Conservation (phyloP, 2,797 vertebrate species). For the Urocyon cinereoargenteus region DNA sequence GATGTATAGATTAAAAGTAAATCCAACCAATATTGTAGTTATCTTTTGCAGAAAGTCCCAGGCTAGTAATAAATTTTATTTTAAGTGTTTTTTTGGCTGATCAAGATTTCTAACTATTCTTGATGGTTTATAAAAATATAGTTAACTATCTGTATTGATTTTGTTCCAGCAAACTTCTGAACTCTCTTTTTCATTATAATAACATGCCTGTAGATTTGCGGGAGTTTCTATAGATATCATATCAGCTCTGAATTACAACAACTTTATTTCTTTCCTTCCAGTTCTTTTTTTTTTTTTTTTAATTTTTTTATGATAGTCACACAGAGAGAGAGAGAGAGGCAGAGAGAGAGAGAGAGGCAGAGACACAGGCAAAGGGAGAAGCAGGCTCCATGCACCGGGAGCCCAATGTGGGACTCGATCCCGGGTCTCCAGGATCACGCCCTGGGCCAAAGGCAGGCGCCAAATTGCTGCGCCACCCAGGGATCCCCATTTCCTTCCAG, state of each 20-base stretch:
- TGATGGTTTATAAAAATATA: slow-evolving; percentile 11
- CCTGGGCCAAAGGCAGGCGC: no score
- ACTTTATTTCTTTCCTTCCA: not conserved
- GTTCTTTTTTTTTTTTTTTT: no score
- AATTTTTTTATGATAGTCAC: no score
- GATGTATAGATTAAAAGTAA: not conserved
- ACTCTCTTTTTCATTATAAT: slow-evolving; percentile 33
- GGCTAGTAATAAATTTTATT: slow-evolving; percentile 19
- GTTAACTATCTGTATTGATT: slow-evolving; percentile 13
- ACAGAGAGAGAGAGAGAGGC: no score
- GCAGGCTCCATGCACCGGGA: no score
- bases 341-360: no score
- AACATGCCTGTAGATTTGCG: not conserved
- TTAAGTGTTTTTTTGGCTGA: not conserved
- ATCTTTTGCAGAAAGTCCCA: not conserved
- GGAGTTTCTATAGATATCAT: not conserved
- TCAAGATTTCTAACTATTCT: not conserved
- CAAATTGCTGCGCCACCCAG: no score
- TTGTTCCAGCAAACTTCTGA: slow-evolving; percentile 38
- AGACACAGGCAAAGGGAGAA: no score
- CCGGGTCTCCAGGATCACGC: no score
- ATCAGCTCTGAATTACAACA: slow-evolving; percentile 20
- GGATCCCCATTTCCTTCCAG: not conserved
- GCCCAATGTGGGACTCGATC: no score
- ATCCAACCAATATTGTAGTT: not conserved